Conservation (phyloP, 2,888 invertebrate genomes). For the Neoascia interrupta region DNA sequence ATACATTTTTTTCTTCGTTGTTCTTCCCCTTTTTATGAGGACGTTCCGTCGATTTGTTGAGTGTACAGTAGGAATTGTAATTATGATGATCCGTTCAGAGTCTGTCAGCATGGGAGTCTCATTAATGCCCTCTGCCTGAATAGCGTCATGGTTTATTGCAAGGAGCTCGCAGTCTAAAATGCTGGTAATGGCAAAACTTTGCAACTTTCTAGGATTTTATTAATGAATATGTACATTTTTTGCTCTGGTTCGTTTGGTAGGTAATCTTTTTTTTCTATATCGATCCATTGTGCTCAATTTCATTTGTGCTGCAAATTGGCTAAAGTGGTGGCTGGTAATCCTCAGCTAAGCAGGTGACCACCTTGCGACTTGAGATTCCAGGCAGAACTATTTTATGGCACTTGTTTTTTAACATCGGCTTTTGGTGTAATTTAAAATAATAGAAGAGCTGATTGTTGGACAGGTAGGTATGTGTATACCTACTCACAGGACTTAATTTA, state of each 20-base stretch:
- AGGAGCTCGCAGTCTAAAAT: slow-evolving; percentile 42
- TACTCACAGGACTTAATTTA: no score
- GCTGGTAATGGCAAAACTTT: slow-evolving; percentile 44
- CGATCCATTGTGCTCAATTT: slow-evolving; percentile 44
- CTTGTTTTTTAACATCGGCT: slow-evolving; percentile 31
- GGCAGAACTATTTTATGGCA: slow-evolving; percentile 40
- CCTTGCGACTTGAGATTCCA: not conserved
- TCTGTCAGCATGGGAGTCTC: slow-evolving; percentile 27
- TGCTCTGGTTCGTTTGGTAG: not conserved
- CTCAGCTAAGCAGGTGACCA: no score
- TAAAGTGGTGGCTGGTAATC: no score
- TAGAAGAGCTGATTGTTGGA: slow-evolving; percentile 6
- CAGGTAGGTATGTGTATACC: not conserved
- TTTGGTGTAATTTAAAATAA: slow-evolving; percentile 32
- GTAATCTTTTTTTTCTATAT: slow-evolving; percentile 3
- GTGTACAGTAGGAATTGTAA: slow-evolving; percentile 55
- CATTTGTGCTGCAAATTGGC: slow-evolving; percentile 18
- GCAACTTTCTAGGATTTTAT: slow-evolving; percentile 47
- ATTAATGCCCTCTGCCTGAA: slow-evolving; percentile 20
- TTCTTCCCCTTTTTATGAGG: slow-evolving; percentile 28
- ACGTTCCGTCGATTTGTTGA: slow-evolving; percentile 38
- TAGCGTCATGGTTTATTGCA: slow-evolving; percentile 43
- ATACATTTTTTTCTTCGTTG: slow-evolving; percentile 36
- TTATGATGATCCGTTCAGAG: slow-evolving; percentile 44
- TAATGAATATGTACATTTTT: slow-evolving; percentile 57